Evolutionary conservation across 2,888 invertebrate genomes (phyloP).

Genomic region (Crioceris asparagi): DNA sequence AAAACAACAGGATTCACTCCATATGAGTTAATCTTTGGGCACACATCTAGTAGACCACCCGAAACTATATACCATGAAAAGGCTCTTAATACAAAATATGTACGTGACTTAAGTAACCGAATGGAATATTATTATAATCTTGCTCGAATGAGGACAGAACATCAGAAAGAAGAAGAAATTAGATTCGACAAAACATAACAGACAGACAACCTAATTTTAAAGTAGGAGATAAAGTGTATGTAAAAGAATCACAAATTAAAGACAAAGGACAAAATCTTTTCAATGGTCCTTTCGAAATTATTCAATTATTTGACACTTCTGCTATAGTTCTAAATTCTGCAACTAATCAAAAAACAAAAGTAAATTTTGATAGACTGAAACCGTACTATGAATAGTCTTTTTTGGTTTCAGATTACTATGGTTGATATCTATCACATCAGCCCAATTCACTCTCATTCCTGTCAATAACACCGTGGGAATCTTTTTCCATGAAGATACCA

Average conservation of each 20-base stretch:
- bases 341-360: neutral
- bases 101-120: slow-evolving; percentile 12
- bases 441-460: neutral
- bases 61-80: slow-evolving; percentile 14
- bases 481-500: neutral
- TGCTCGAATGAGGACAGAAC: slow-evolving; percentile 8
- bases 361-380: slow-evolving; percentile 1
- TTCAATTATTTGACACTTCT: neutral
- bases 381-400: neutral
- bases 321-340: neutral
- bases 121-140: slow-evolving; percentile 13
- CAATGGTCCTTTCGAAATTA: slow-evolving; percentile 11
- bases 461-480: neutral
- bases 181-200: slow-evolving; percentile 8
- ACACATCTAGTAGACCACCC: slow-evolving; percentile 12
- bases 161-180: slow-evolving; percentile 12
- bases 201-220: slow-evolving; percentile 6
- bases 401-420: neutral
- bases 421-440: neutral
- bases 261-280: slow-evolving; percentile 13
- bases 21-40: slow-evolving; percentile 14
- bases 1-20: slow-evolving; percentile 11
- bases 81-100: slow-evolving; percentile 14
- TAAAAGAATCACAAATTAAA: slow-evolving; percentile 12
- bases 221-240: slow-evolving; percentile 12